A percentile compares a stretch with the other conserved stretches of the same genome.
phyloP scores from a whole-genome alignment of 1,140 invertebrate genomes.

The Augochlora pura region DNA sequence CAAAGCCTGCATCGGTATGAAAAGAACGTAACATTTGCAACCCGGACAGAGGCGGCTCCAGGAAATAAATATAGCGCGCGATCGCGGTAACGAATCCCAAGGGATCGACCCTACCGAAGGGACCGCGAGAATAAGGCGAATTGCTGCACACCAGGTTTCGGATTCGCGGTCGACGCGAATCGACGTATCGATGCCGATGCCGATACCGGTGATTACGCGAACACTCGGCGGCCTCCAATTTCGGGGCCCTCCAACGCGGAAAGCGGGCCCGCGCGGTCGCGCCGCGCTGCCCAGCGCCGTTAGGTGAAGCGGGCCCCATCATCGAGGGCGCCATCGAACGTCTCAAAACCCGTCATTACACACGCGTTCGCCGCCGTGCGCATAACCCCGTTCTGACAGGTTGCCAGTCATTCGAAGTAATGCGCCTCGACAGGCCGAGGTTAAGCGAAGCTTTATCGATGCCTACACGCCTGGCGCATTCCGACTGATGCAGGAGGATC shows the following conservation, averaged over 20 bases:
- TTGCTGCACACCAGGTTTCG: background rate
- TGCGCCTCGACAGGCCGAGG: constrained; percentile 52
- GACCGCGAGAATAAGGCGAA: background rate
- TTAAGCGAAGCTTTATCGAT: constrained; percentile 59
- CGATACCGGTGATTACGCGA: constrained; percentile 69
- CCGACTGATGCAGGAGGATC: background rate
- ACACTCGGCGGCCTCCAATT: constrained; percentile 62
- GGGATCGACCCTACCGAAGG: background rate
- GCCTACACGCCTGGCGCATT: constrained; percentile 20
- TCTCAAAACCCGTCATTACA: constrained; percentile 71
- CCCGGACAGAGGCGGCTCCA: no score
- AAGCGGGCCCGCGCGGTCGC: no score
- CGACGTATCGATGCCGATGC: constrained; percentile 46
- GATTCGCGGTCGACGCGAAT: constrained; percentile 24
- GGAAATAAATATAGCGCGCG: background rate
- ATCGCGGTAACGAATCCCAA: background rate
- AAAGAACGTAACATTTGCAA: background rate
- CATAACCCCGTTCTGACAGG: constrained; percentile 62
- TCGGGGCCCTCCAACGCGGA: constrained; percentile 40
- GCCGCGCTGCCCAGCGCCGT: background rate
- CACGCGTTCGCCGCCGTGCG: constrained; percentile 60
- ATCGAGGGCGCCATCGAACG: constrained; percentile 57
- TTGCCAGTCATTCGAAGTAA: constrained; percentile 69
- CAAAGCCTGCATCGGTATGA: background rate
- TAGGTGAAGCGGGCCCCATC: constrained; percentile 50